Conservation (phyloP, 2,888 invertebrate genomes). For the Parochlus steinenii region DNA sequence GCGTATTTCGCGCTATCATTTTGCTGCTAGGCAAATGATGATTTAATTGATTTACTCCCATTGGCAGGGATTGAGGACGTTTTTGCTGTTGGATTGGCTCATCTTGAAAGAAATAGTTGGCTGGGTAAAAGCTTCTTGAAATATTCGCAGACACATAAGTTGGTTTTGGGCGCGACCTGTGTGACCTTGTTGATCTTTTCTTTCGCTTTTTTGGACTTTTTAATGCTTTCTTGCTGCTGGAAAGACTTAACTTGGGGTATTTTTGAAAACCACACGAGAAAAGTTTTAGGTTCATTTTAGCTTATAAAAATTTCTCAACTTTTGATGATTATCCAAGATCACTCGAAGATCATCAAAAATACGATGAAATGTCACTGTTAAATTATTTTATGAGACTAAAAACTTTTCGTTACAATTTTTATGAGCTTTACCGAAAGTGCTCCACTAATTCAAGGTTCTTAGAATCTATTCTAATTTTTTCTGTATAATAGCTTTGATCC, state of each 20-base stretch:
- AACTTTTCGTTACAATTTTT: too few species aligned
- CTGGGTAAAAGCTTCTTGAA: slow-evolving; percentile 10
- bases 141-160: slow-evolving; percentile 9
- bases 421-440: too few species aligned
- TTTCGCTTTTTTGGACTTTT: slow-evolving; percentile 3
- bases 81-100: neutral
- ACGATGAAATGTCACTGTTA: too few species aligned
- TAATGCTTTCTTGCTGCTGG: slow-evolving; percentile 2
- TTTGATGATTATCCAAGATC: slow-evolving; percentile 1
- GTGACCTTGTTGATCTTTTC: slow-evolving; percentile 6
- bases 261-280: slow-evolving; percentile 3
- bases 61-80: neutral
- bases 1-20: slow-evolving; percentile 11
- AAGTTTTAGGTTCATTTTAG: slow-evolving; percentile 8
- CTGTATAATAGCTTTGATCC: too few species aligned
- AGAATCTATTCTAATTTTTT: too few species aligned
- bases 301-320: too few species aligned
- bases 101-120: slow-evolving; percentile 11
- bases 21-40: too few species aligned
- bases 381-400: too few species aligned
- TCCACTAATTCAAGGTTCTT: too few species aligned
- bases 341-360: neutral
- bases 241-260: slow-evolving; percentile 6
- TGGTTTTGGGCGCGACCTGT: neutral
- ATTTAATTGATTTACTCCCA: slow-evolving; percentile 10